Conservation (phyloP, 2,797 vertebrate species). For the Hydrolagus colliei region DNA sequence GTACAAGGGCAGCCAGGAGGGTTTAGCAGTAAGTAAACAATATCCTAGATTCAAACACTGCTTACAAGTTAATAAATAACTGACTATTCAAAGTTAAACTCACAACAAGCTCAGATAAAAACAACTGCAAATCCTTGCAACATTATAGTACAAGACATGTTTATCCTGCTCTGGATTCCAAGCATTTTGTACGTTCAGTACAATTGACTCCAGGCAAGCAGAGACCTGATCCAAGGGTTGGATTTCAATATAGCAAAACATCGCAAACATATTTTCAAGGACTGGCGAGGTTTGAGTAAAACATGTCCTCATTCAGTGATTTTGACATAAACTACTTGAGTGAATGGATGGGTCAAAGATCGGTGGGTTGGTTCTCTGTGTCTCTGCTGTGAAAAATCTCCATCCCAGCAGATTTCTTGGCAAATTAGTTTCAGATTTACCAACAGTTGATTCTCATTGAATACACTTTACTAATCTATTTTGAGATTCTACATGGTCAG, state of each 20-base stretch:
- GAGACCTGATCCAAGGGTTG: not conserved
- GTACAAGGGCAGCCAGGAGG: too few species aligned
- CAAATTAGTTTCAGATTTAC: not conserved
- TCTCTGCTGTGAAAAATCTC: not conserved
- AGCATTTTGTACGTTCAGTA: not conserved
- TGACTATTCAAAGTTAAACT: too few species aligned
- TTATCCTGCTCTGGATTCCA: not conserved
- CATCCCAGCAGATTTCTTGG: not conserved
- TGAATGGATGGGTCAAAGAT: not conserved
- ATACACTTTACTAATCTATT: not conserved
- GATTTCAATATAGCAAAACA: not conserved
- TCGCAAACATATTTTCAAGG: not conserved
- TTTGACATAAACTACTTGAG: not conserved
- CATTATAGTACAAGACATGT: not conserved
- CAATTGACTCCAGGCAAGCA: not conserved
- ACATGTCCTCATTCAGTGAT: not conserved
- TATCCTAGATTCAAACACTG: too few species aligned
- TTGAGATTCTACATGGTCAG: too few species aligned
- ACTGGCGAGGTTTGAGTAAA: too few species aligned
- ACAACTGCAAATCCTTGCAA: too few species aligned
- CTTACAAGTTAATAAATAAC: too few species aligned
- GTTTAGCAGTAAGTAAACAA: too few species aligned
- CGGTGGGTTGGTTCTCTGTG: not conserved
- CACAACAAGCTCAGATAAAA: too few species aligned
- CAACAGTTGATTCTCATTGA: not conserved